Conservation (phyloP, 2,888 invertebrate species). For the Seladonia tumulorum region DNA sequence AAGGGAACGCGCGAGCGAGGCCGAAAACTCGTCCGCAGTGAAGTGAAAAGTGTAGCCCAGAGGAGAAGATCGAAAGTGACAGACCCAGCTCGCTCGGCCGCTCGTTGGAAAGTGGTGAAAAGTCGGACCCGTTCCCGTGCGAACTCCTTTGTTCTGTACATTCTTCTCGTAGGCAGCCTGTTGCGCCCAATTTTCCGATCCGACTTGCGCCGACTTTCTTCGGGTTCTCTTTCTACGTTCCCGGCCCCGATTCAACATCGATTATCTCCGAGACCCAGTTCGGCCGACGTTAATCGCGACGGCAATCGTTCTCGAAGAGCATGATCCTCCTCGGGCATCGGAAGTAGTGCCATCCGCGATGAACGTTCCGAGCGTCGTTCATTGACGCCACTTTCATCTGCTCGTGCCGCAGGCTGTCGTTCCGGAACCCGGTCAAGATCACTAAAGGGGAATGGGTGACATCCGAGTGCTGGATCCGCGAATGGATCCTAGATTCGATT, state of each 20-base stretch:
- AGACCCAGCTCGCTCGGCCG: not conserved
- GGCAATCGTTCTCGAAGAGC: too few species aligned
- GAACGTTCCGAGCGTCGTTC: conserved; percentile 19
- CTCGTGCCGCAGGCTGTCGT: conserved; percentile 29
- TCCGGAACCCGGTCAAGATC: conserved; percentile 33
- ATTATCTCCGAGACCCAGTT: not conserved
- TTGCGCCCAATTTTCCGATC: conserved; percentile 23
- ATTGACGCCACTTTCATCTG: conserved; percentile 42
- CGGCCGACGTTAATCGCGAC: not conserved
- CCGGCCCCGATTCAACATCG: conserved; percentile 2
- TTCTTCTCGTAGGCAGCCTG: not conserved
- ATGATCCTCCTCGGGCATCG: not conserved
- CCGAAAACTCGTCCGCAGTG: conserved; percentile 33
- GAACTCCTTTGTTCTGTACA: conserved; percentile 41
- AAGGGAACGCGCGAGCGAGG: not conserved
- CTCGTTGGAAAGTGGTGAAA: conserved; percentile 75
- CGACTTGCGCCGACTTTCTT: not conserved
- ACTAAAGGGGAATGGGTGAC: conserved; percentile 85
- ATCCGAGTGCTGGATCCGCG: conserved; percentile 85
- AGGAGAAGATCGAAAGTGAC: conserved; percentile 53
- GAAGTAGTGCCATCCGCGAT: conserved; percentile 23
- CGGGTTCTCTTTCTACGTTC: not conserved
- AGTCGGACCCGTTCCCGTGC: conserved; percentile 51
- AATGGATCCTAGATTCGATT: conserved; percentile 87
- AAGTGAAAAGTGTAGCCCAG: conserved; percentile 60